These are phyloP conservation scores for Meriones psammophilus DNA, from an alignment of 2,797 vertebrate species.

Conservation along the genomic window DNA sequence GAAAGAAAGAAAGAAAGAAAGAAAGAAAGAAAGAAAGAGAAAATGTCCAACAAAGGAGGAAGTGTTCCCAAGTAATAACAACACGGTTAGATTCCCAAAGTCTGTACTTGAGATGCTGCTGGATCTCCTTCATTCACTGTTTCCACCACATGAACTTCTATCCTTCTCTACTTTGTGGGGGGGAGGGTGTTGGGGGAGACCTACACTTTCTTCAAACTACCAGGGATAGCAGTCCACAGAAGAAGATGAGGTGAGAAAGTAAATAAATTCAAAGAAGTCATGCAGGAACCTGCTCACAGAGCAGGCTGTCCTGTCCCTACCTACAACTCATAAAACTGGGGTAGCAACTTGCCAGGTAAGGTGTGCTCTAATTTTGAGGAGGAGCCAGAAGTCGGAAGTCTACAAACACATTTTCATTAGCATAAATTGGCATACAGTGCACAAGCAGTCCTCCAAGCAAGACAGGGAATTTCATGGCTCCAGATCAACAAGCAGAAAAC, in stretches of 20 bases:
- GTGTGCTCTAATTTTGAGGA: background rate
- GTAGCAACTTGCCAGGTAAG: background rate
- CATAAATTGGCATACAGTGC: background rate
- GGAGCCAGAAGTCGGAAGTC: background rate
- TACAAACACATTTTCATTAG: slow-evolving; percentile 21
- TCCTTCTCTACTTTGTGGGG: background rate
- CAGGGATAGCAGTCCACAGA: background rate
- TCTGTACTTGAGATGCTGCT: background rate
- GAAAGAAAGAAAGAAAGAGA: too few species aligned
- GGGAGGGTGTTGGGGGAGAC: background rate
- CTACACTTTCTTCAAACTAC: background rate
- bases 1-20: background rate
- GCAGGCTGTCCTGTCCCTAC: background rate
- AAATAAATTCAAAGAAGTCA: background rate
- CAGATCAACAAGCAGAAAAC: background rate
- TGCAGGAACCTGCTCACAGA: background rate
- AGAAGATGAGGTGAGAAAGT: background rate
- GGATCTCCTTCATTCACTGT: background rate
- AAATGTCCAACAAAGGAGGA: background rate
- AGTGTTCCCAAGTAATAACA: background rate
- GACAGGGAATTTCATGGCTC: background rate
- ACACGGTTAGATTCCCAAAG: background rate
- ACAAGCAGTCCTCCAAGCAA: background rate
- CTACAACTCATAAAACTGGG: background rate
- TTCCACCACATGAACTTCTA: background rate